phyloP scores from a whole-genome alignment of 2,797 vertebrate species.

The Urocyon cinereoargenteus region DNA sequence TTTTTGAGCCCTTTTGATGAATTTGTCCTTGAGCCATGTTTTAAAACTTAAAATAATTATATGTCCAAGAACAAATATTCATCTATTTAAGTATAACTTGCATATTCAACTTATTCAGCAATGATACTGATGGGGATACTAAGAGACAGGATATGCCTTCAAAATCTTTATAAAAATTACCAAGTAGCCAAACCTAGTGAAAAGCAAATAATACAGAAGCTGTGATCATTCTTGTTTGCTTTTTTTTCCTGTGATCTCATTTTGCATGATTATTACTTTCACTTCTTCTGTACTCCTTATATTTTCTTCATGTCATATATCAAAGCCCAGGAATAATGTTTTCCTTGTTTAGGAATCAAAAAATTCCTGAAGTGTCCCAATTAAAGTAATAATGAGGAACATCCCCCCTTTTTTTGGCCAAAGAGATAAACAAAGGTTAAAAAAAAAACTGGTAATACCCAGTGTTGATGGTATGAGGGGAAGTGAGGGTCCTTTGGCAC shows the following conservation, averaged over 20 bases:
- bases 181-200: not conserved
- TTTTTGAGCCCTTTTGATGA: constrained; percentile 27
- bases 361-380: not conserved
- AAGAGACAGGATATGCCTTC: not conserved
- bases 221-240: not conserved
- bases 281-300: not conserved
- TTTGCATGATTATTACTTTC: not conserved
- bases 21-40: constrained; percentile 31
- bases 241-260: not conserved
- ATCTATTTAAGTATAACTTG: constrained; percentile 39
- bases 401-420: not conserved
- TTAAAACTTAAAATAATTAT: constrained; percentile 62
- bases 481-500: not conserved
- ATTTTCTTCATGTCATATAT: not conserved
- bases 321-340: constrained; percentile 11
- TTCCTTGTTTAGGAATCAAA: constrained; percentile 32
- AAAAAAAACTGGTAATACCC: not conserved
- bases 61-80: constrained; percentile 63
- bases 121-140: not conserved
- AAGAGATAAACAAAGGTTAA: not conserved
- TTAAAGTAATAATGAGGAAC: not conserved
- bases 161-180: not conserved
- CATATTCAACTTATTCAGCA: not conserved
- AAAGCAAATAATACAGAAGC: not conserved
- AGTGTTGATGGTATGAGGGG: not conserved